phyloP scores from a whole-genome alignment of 1,140 invertebrate genomes.

The Ceratosolen solmsi region DNA sequence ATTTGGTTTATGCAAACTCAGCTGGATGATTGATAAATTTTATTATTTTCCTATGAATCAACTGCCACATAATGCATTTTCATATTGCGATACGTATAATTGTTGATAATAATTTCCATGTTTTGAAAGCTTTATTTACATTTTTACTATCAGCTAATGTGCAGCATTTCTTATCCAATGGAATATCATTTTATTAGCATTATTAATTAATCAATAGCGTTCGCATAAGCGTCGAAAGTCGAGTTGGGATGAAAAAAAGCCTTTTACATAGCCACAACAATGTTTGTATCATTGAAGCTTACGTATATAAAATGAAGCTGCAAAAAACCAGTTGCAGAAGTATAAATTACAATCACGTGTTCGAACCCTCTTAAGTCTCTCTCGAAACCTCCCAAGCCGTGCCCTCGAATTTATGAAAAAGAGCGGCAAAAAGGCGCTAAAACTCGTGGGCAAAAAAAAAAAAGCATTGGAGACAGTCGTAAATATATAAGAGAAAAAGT shows the following conservation, averaged over 20 bases:
- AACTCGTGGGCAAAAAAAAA: neutral
- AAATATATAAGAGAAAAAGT: neutral
- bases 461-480: neutral
- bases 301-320: neutral
- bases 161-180: no score
- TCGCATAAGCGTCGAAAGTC: no score
- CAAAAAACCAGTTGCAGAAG: neutral
- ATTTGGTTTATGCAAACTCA: neutral
- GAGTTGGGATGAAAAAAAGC: no score
- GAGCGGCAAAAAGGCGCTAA: neutral
- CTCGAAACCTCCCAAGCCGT: neutral
- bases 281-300: neutral
- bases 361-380: neutral
- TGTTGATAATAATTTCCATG: neutral
- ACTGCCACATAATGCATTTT: neutral
- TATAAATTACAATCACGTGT: constrained; percentile 5
- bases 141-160: no score
- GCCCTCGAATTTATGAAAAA: constrained; percentile 2
- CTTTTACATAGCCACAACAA: neutral
- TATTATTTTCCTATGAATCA: neutral
- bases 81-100: neutral
- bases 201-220: no score
- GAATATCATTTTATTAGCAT: no score
- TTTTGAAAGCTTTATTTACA: neutral
- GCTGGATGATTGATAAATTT: neutral